Evolutionary conservation across 2,113 vertebrate species (phyloP).

Genomic region (Andinoacara biseriatus): DNA sequence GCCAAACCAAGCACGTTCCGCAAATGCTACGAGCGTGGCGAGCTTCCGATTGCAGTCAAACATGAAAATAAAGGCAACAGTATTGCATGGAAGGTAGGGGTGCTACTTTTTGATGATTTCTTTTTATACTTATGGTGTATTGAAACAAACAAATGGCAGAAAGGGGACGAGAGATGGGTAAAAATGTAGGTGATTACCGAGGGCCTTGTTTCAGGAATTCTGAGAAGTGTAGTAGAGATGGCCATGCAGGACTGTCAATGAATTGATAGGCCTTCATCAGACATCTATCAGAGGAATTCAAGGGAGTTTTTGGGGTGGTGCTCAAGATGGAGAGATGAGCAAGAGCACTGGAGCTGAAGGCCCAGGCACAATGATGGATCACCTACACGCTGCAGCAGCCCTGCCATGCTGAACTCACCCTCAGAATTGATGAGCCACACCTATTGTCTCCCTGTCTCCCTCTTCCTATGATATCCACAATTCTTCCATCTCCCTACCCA

Average conservation of each 20-base stretch:
- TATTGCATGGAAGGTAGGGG: conserved; percentile 94
- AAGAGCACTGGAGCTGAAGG: conserved; percentile 45
- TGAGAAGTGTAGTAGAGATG: conserved; percentile 15
- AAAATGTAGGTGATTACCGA: conserved; percentile 27
- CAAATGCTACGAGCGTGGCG: conserved; percentile 91
- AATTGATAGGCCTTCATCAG: conserved; percentile 61
- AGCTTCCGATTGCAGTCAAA: conserved; percentile 90
- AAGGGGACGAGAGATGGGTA: background rate
- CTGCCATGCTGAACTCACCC: conserved; percentile 71
- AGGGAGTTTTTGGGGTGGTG: conserved; percentile 49
- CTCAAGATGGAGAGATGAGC: conserved; percentile 48
- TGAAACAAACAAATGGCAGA: conserved; percentile 5
- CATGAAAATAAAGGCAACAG: conserved; percentile 86
- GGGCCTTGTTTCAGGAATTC: conserved; percentile 20
- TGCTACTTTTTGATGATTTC: background rate
- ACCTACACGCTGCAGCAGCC: conserved; percentile 65
- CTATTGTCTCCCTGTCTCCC: conserved; percentile 63
- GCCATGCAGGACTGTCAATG: conserved; percentile 46
- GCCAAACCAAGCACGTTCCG: conserved; percentile 88
- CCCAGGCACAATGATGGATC: conserved; percentile 75
- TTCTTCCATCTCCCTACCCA: conserved; percentile 36
- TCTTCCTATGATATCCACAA: conserved; percentile 50
- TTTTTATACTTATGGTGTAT: background rate
- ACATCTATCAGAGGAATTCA: conserved; percentile 70
- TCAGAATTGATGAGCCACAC: conserved; percentile 77